Conservation (phyloP, 2,797 vertebrate genomes). For the Gambelia wislizenii region DNA sequence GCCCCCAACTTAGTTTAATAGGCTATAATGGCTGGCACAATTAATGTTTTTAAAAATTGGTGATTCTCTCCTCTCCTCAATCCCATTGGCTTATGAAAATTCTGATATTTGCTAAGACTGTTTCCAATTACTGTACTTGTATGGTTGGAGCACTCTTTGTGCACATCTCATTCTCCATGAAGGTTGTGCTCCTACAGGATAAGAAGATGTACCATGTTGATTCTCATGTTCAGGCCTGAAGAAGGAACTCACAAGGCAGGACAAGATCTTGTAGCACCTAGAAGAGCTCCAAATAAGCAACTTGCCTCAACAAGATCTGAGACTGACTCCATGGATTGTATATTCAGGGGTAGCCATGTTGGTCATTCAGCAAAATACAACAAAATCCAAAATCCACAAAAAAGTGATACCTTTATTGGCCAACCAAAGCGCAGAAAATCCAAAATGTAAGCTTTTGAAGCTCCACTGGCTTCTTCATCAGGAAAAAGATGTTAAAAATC, state of each 20-base stretch:
- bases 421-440: no score
- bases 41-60: not conserved
- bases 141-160: not conserved
- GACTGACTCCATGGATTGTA: not conserved
- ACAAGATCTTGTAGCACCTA: not conserved
- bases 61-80: not conserved
- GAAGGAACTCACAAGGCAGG: not conserved
- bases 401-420: no score
- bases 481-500: no score
- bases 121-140: not conserved
- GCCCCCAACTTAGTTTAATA: not conserved
- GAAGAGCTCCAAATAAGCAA: not conserved
- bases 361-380: not conserved
- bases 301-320: not conserved
- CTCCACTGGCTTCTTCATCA: no score
- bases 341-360: no score
- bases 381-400: no score
- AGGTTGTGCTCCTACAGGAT: not conserved
- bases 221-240: not conserved
- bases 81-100: not conserved
- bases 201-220: not conserved
- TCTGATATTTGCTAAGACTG: not conserved
- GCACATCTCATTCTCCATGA: not conserved
- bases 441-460: no score
- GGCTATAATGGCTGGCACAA: not conserved